These are phyloP conservation scores for Junonia oenone DNA, from an alignment of 2,888 invertebrate genomes.

Conservation along the genomic window DNA sequence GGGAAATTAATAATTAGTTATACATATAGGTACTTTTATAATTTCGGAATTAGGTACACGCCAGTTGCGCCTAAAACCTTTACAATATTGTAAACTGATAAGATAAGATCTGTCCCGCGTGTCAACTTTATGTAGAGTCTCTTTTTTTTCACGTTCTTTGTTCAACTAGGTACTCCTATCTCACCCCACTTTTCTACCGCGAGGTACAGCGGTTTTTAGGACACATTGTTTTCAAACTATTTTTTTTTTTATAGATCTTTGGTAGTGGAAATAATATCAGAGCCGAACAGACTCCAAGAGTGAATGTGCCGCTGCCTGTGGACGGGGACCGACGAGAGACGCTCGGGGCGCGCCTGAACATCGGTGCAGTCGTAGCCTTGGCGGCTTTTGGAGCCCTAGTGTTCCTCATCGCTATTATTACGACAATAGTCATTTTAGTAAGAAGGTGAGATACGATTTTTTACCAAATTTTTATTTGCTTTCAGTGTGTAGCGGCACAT, in stretches of 20 bases:
- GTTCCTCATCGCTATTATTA: slow-evolving; percentile 92
- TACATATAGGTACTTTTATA: no score
- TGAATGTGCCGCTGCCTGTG: slow-evolving; percentile 83
- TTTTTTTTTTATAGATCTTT: slow-evolving; percentile 50
- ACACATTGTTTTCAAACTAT: background rate
- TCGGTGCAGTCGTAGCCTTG: slow-evolving; percentile 92
- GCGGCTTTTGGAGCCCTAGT: slow-evolving; percentile 95
- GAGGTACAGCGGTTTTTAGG: no score
- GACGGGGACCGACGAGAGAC: slow-evolving; percentile 79
- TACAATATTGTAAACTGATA: no score
- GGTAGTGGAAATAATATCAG: slow-evolving; percentile 77
- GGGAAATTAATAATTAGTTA: no score
- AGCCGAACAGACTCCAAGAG: slow-evolving; percentile 83
- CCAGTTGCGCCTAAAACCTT: no score
- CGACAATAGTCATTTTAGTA: slow-evolving; percentile 92
- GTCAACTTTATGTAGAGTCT: no score
- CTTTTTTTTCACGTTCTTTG: no score
- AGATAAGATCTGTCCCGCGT: no score
- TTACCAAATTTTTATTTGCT: background rate
- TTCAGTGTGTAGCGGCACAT: background rate
- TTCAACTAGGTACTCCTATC: no score
- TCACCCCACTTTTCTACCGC: no score
- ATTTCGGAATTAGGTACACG: no score
- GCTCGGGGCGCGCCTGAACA: slow-evolving; percentile 85
- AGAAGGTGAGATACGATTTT: slow-evolving; percentile 82